phyloP scores from a whole-genome alignment of 2,888 invertebrate genomes.

The Cerastis rubricosa region DNA sequence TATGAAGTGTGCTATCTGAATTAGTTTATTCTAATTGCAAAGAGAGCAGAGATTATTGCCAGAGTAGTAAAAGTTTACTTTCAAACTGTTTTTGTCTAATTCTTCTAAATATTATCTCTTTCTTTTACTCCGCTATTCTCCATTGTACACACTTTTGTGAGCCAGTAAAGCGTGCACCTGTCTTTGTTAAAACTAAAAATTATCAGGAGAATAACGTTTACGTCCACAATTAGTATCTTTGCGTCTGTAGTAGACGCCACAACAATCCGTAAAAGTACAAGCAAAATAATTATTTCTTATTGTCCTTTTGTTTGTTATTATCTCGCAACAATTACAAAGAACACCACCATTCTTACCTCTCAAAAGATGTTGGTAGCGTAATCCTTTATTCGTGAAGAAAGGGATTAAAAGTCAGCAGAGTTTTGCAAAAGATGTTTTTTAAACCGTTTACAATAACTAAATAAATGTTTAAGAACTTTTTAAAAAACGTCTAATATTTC shows the following conservation, averaged over 20 bases:
- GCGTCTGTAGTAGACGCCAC: constrained; percentile 71
- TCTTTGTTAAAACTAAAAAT: constrained; percentile 66
- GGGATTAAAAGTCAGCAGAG: constrained; percentile 69
- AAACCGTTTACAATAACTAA: constrained; percentile 49
- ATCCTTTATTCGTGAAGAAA: constrained; percentile 76
- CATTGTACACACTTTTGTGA: constrained; percentile 47
- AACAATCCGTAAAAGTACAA: constrained; percentile 70
- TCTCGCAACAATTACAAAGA: constrained; percentile 67
- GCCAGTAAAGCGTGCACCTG: constrained; percentile 48
- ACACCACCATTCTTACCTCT: constrained; percentile 52
- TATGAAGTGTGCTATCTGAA: background rate
- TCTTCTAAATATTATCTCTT: constrained; percentile 19
- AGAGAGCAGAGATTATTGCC: background rate
- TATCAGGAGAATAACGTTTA: constrained; percentile 67
- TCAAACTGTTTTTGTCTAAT: constrained; percentile 28
- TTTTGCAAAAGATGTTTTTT: constrained; percentile 53
- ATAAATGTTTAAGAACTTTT: constrained; percentile 42
- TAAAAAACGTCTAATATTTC: constrained; percentile 21
- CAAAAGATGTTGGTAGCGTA: constrained; percentile 73
- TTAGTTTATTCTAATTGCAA: no score
- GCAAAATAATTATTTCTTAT: constrained; percentile 76
- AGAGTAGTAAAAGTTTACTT: constrained; percentile 16
- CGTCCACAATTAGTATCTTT: constrained; percentile 73
- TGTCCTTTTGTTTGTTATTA: constrained; percentile 78
- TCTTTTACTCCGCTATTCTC: constrained; percentile 24